Base-by-base conservation (phyloP, 1,140 invertebrate species). In the Heliconius hewitsoni region DNA sequence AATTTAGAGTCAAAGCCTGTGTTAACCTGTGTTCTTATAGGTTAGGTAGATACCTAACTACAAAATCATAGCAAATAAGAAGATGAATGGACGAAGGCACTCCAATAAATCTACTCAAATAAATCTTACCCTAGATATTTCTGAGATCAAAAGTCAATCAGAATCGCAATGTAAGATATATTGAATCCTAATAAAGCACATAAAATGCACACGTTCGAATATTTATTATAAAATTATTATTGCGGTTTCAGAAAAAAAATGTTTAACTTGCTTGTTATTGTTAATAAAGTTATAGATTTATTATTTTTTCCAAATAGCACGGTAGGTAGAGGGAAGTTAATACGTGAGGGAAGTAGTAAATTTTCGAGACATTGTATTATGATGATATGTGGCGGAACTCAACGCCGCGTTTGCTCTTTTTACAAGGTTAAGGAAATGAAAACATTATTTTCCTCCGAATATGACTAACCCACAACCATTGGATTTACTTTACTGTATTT, bases 131-230 rank as follows among this genome's bases (percentile, higher is more conserved):
- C 60, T 66, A 66, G 60, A 66, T 66, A n/a, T 30, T 27, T 66
- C 60, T 66, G 60, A 66, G 60, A 66, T 66, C 60, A 66, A 66
- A 66, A 66, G 27, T 66, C 60, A 66, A 66, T 66, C 60, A 66
- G 60, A 30, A 30, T 66, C 9, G 23, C 23, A 16, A 66, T 66
- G 60, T 66, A 27, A 66, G 60, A 66, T 66, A 66, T 66, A 66
- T 66, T 27, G 60, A 66, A 66, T 30, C 60, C 23, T 66, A 66
- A 66, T 66, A 66, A 66, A 66, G 0, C 11, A 23, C 60, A 30
- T 66, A 66, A 66, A 66, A 66, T 27, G 27, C 60, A 66, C 27
- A 27, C 60, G 60, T 30, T 66, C 11, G 30, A 30, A 16, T 66
- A 60, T 23, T 3, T 60, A 57, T 23, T 23, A 11, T 27, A 23